These are phyloP conservation scores for Myiotriccus ornatus DNA, from an alignment of 2,797 vertebrate genomes.

Conservation along the genomic window DNA sequence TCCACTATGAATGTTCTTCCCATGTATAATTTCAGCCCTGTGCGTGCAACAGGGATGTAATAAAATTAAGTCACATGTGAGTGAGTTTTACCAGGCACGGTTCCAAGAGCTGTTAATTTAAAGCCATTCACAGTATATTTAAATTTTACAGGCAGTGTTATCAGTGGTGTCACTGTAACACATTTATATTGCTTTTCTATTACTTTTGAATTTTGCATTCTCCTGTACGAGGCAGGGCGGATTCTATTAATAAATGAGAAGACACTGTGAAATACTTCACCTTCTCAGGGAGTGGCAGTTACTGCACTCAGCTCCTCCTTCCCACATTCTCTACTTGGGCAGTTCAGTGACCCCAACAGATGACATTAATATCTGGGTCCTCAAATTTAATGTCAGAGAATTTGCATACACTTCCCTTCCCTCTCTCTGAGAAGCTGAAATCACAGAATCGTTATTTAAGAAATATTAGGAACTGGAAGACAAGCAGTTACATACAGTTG, in stretches of 20 bases:
- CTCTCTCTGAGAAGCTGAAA: not conserved
- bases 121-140: not conserved
- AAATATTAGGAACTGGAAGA: not conserved
- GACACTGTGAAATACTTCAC: not conserved
- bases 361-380: not conserved
- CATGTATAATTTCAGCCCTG: not conserved
- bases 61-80: not conserved
- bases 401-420: not conserved
- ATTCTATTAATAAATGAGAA: not conserved
- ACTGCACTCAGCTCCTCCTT: not conserved
- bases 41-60: not conserved
- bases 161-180: not conserved
- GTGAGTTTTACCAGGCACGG: not conserved
- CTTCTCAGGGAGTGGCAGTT: not conserved
- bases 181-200: not conserved
- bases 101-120: constrained; percentile 24
- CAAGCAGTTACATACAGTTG: not conserved
- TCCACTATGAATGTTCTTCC: not conserved
- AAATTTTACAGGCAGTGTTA: constrained; percentile 21
- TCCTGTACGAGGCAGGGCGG: not conserved
- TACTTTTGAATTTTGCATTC: not conserved
- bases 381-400: not conserved
- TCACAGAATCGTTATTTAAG: not conserved
- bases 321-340: not conserved
- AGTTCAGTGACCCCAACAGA: not conserved